Evolutionary conservation across 2,888 invertebrate species (phyloP).

Genomic region (Alentia gelatinosa): DNA sequence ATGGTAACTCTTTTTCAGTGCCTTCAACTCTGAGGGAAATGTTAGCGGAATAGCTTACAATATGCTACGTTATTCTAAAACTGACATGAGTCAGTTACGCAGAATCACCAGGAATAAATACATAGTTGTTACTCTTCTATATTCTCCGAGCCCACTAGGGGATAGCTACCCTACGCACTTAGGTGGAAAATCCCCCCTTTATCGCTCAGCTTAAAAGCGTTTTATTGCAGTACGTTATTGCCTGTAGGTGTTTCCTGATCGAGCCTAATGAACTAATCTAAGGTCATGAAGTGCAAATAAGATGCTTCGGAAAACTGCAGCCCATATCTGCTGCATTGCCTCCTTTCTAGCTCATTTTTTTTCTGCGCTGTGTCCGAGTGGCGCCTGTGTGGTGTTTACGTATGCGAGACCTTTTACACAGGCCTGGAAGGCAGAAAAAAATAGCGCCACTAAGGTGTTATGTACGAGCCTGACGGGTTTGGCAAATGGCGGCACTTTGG

Average conservation of each 20-base stretch:
- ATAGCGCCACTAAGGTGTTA: not conserved
- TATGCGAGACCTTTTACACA: not conserved
- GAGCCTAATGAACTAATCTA: not conserved
- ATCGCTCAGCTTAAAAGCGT: not conserved
- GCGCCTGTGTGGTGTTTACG: no score
- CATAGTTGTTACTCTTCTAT: no score
- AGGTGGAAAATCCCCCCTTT: not conserved
- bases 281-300: not conserved
- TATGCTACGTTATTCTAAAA: no score
- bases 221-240: not conserved
- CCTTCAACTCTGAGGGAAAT: no score
- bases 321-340: not conserved
- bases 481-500: constrained; percentile 27
- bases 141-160: no score
- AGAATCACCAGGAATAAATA: no score
- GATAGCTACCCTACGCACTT: not conserved
- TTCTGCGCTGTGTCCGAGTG: no score
- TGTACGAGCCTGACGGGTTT: constrained; percentile 24
- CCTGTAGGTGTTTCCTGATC: constrained; percentile 1
- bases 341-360: no score
- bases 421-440: not conserved
- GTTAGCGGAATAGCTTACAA: no score
- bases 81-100: no score
- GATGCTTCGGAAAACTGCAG: no score
- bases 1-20: no score